Conservation (phyloP, 2,888 invertebrate species). For the Drosophila pseudotalamancana region DNA sequence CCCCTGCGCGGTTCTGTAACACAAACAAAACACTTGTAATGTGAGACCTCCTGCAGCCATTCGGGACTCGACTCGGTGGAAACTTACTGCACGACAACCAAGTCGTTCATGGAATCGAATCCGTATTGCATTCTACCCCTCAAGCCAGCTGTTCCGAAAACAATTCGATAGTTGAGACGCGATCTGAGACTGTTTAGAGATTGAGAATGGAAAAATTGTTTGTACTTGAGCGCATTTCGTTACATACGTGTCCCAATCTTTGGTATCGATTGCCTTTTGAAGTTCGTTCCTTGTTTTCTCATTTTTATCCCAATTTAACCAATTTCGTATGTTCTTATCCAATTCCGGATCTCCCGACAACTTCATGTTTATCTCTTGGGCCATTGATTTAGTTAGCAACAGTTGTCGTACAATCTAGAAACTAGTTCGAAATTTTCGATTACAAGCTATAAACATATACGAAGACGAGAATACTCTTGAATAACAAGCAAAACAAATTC, state of each 20-base stretch:
- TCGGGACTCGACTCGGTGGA: not conserved
- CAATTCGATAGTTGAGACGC: conserved; percentile 89
- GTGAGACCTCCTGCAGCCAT: not conserved
- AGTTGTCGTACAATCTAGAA: conserved; percentile 19
- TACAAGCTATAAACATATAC: no score
- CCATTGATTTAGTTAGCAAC: conserved; percentile 9
- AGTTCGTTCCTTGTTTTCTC: conserved; percentile 88
- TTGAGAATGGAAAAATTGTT: not conserved
- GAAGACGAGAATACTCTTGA: no score
- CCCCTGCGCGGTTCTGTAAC: conserved; percentile 91
- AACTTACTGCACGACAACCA: conserved; percentile 93
- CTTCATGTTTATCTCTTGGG: conserved; percentile 17
- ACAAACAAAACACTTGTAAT: not conserved
- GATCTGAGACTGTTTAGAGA: conserved; percentile 84
- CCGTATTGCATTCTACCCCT: conserved; percentile 97
- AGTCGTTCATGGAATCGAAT: conserved; percentile 97
- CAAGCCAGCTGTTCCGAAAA: conserved; percentile 97
- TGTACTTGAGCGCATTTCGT: not conserved
- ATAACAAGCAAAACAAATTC: not conserved
- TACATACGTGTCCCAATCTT: conserved; percentile 84
- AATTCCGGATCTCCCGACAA: conserved; percentile 84
- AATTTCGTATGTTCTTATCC: conserved; percentile 88
- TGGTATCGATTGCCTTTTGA: conserved; percentile 85
- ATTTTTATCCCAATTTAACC: conserved; percentile 91
- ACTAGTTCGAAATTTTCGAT: no score